Evolutionary conservation across 2,797 vertebrate genomes (phyloP).

Genomic region (Pipistrellus nathusii): DNA sequence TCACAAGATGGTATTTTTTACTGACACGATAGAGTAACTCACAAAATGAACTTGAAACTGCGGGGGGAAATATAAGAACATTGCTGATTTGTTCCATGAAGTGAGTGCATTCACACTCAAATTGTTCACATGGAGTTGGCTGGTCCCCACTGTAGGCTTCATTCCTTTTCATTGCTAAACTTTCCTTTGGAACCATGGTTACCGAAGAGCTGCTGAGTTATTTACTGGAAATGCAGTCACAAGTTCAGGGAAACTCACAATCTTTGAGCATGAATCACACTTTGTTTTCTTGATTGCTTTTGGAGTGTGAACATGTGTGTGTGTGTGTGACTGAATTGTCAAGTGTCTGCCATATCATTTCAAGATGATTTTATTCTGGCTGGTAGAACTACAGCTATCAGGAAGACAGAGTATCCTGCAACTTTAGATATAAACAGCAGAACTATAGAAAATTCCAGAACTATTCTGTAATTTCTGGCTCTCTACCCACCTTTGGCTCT

Average conservation of each 20-base stretch:
- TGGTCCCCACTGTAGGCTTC: background rate
- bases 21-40: background rate
- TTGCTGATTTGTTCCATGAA: constrained; percentile 50
- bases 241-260: constrained; percentile 21
- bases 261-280: constrained; percentile 51
- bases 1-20: constrained; percentile 46
- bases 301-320: background rate
- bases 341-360: constrained; percentile 59
- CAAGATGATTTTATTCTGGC: constrained; percentile 52
- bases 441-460: constrained; percentile 53
- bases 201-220: constrained; percentile 34
- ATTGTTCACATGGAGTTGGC: background rate
- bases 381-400: constrained; percentile 29
- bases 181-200: constrained; percentile 1
- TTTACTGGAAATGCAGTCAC: constrained; percentile 36
- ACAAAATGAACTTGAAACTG: constrained; percentile 12
- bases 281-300: constrained; percentile 67
- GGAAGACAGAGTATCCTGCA: constrained; percentile 41
- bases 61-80: constrained; percentile 20
- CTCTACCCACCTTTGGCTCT: background rate
- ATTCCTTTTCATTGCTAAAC: constrained; percentile 39
- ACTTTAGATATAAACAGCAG: constrained; percentile 25
- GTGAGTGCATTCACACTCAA: background rate
- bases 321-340: constrained; percentile 53
- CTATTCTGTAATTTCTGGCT: constrained; percentile 36